Evolutionary conservation across 2,888 invertebrate species (phyloP), one percentile per base, ranked within the genome.

Genomic region (Harpalus rubripes): DNA sequence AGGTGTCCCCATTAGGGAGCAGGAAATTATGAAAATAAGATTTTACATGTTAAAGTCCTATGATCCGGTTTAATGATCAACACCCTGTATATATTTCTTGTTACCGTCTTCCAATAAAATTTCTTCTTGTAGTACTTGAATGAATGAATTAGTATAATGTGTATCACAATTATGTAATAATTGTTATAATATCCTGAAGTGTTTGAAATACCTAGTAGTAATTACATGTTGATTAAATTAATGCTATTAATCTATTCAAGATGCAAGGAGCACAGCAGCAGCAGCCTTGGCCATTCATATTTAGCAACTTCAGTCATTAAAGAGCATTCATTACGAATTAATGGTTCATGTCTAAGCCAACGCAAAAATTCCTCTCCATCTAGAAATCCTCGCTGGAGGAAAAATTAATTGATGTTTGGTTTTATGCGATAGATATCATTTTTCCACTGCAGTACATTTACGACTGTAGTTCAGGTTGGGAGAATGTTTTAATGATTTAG

Each of bases 321-420:
- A 52, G 16, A 15, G 12, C 52, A 18, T 44, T 74, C 18, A 74
- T 74, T 74, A 74, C 74, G 74, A 52, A 74, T 74, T 52, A 74
- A 74, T 74, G 52, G 74, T 22, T 74, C 52, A 56, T 74, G 74
- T 74, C 52, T 7, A 52, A 52, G 74, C 74, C 74, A 74, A 74
- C 74, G 74, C 74, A 74, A 74, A 74, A 52, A 74, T 74, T 74
- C 74, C 74, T 7, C 44, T 22, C 44, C 44, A 18, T 74, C 74
- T 52, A 56, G 52, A 74, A 74, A 74, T 74, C 52, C 74, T 32
- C 39, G 18, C 74, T 22, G 16, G 74, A 74, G 52, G 15, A 52
- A 74, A 44, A 74, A 74, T 74, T 74, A 74, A 74, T 74, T 74
- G 74, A 74, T 74, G 74, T 74, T 41, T 74, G 52, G 22, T 52